These are phyloP conservation scores for Meganola albula DNA, from an alignment of 2,888 invertebrate genomes.

Conservation along the genomic window DNA sequence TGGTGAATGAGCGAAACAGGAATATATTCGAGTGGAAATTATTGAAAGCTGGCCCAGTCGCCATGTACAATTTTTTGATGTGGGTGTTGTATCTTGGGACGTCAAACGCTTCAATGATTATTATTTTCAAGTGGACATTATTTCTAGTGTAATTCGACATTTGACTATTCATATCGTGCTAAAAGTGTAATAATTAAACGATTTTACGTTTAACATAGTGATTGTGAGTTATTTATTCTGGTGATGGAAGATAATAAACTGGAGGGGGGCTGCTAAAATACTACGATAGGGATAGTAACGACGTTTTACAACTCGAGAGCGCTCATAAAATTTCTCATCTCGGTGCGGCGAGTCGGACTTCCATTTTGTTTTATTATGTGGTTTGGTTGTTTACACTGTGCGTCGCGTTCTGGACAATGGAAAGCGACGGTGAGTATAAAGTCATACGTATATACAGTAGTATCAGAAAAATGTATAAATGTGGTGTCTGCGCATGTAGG, in stretches of 20 bases:
- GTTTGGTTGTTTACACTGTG: conserved; percentile 70
- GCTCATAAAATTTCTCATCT: conserved; percentile 70
- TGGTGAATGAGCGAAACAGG: conserved; percentile 71
- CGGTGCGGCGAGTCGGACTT: conserved; percentile 64
- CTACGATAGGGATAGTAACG: conserved; percentile 76
- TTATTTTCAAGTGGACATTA: conserved; percentile 70
- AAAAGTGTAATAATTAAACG: conserved; percentile 41
- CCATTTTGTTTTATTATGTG: conserved; percentile 77
- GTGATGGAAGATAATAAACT: conserved; percentile 65
- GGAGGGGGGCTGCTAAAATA: conserved; percentile 77
- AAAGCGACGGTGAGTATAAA: conserved; percentile 70
- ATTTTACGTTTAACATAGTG: conserved; percentile 54
- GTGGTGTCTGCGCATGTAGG: conserved; percentile 67
- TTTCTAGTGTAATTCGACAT: conserved; percentile 59
- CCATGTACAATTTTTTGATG: conserved; percentile 75
- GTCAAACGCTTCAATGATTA: conserved; percentile 75
- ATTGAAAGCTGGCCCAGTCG: conserved; percentile 72
- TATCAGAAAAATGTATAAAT: conserved; percentile 30
- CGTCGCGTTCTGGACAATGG: conserved; percentile 64
- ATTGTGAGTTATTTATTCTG: conserved; percentile 53
- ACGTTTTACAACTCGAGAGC: conserved; percentile 72
- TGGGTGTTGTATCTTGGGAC: conserved; percentile 73
- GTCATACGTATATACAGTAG: conserved; percentile 33
- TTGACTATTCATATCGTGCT: conserved; percentile 44
- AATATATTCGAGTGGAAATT: conserved; percentile 74